A percentile compares a stretch with the other conserved stretches of the same genome.
Conservation (phyloP, 2,888 invertebrate species). For the Autographa pulchrina region DNA sequence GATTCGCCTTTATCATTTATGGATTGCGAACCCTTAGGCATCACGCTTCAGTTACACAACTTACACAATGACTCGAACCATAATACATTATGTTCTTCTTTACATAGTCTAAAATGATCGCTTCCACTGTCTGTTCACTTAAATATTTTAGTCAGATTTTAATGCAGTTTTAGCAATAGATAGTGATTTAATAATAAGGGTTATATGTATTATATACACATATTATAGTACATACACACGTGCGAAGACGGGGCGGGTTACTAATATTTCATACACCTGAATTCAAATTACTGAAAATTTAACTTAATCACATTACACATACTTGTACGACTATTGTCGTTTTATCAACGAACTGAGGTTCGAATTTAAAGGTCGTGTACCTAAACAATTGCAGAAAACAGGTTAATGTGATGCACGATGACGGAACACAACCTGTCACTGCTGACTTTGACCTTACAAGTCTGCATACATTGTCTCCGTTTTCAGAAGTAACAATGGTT, state of each 20-base stretch:
- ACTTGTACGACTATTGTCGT: background rate
- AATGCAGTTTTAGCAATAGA: too few relatives aligned
- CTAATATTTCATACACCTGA: too few relatives aligned
- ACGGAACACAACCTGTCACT: slow-evolving; percentile 27
- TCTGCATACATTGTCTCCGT: slow-evolving; percentile 6
- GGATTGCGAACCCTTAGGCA: slow-evolving; percentile 72
- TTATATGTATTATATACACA: too few relatives aligned
- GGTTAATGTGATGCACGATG: slow-evolving; percentile 35
- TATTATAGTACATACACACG: too few relatives aligned
- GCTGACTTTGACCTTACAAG: slow-evolving; percentile 39
- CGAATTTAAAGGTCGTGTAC: slow-evolving; percentile 1
- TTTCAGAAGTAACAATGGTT: background rate
- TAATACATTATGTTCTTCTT: background rate
- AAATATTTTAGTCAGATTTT: too few relatives aligned
- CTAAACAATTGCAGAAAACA: slow-evolving; percentile 17
- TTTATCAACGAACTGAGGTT: background rate
- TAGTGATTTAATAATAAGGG: too few relatives aligned
- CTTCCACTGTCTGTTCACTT: too few relatives aligned
- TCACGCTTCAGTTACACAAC: slow-evolving; percentile 67
- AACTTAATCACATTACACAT: background rate
- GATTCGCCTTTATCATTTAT: slow-evolving; percentile 69
- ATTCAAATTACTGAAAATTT: background rate
- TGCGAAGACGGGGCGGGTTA: too few relatives aligned
- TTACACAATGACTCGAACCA: background rate
- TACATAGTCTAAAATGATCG: too few relatives aligned